These are phyloP conservation scores for Cylindroiulus punctatus DNA, from an alignment of 2,888 invertebrate species.

Conservation along the genomic window DNA sequence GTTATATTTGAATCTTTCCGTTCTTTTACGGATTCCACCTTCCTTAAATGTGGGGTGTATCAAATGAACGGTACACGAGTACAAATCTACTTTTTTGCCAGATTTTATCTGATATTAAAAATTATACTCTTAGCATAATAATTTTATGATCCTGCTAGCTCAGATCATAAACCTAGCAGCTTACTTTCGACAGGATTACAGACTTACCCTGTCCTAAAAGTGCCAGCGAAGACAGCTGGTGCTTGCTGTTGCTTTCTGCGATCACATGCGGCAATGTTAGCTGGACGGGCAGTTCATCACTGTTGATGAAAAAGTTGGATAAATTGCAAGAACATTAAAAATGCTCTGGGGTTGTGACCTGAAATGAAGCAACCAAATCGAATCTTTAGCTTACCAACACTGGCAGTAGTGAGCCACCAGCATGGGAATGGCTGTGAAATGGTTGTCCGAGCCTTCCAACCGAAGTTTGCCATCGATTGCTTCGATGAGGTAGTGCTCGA, in stretches of 20 bases:
- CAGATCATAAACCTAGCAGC: neutral
- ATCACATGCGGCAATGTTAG: conserved; percentile 85
- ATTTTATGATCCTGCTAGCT: neutral
- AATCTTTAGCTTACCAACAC: conserved; percentile 76
- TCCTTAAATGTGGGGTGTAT: no score
- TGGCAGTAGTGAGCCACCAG: conserved; percentile 93
- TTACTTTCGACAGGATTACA: neutral
- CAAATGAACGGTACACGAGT: no score
- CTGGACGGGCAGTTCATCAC: conserved; percentile 92
- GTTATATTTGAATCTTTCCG: no score
- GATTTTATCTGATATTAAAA: no score
- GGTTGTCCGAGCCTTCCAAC: conserved; percentile 91
- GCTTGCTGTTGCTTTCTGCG: conserved; percentile 86
- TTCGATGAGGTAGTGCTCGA: conserved; percentile 96
- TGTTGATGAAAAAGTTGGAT: conserved; percentile 63
- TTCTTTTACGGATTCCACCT: no score
- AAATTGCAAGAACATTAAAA: neutral
- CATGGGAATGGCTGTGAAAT: conserved; percentile 91
- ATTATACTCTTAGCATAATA: no score
- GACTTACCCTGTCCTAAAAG: conserved; percentile 77
- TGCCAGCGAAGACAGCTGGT: conserved; percentile 89
- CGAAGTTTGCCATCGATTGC: conserved; percentile 79
- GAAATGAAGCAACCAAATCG: neutral
- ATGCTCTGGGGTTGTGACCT: neutral
- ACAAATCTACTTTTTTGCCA: no score